A percentile compares a stretch with the other conserved stretches of the same genome.
Conservation (phyloP, 1,140 invertebrate species). For the Archivesica marissinica region DNA sequence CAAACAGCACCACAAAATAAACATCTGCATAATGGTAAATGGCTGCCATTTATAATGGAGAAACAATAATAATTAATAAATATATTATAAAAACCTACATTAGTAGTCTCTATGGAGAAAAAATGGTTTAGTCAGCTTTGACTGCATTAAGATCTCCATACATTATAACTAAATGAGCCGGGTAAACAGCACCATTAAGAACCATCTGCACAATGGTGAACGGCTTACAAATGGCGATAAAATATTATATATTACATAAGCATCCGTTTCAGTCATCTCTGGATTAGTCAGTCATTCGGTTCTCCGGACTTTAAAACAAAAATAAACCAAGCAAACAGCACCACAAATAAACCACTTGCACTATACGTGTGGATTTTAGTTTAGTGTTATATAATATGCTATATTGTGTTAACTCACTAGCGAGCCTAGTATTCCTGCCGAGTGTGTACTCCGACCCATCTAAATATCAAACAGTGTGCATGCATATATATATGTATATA, state of each 20-base stretch:
- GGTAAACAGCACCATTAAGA: no score
- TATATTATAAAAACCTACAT: no score
- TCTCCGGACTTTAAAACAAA: constrained; percentile 21
- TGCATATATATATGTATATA: no score
- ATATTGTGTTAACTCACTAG: constrained; percentile 40
- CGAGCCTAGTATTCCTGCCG: constrained; percentile 45
- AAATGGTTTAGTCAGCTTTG: no score
- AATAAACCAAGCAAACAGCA: constrained; percentile 2
- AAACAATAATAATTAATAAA: no score
- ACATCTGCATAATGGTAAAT: no score
- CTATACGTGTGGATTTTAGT: background rate
- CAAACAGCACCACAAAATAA: no score
- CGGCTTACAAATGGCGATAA: background rate
- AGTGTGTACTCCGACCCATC: constrained; percentile 51
- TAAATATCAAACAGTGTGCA: no score
- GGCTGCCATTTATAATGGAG: no score
- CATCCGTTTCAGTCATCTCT: background rate
- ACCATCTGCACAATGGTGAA: background rate
- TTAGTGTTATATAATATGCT: background rate
- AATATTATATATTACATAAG: background rate
- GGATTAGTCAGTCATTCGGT: background rate
- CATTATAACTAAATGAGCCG: no score
- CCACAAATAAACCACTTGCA: constrained; percentile 29
- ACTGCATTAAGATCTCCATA: no score
- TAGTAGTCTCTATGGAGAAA: no score